phyloP scores from a whole-genome alignment of 1,140 invertebrate species.

The Caenorhabditis inopinata region DNA sequence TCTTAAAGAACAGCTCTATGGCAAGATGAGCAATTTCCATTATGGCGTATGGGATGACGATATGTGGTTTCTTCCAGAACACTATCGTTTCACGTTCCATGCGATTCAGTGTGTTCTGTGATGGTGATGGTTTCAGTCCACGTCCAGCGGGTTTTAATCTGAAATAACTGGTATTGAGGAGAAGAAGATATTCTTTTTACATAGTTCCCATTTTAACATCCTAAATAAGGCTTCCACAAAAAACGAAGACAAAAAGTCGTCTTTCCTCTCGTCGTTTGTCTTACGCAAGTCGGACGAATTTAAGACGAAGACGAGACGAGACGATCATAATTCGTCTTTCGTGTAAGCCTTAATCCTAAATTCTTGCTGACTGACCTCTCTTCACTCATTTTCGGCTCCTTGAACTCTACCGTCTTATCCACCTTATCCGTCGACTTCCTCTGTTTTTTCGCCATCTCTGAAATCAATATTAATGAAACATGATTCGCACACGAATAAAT shows the following conservation, averaged over 20 bases:
- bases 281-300: too few species aligned
- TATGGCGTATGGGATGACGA: slow-evolving; percentile 50
- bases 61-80: slow-evolving; percentile 48
- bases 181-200: not conserved
- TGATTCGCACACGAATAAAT: not conserved
- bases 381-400: not conserved
- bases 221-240: too few species aligned
- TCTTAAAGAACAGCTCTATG: slow-evolving; percentile 34
- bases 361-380: not conserved
- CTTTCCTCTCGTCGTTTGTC: too few species aligned
- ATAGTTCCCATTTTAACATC: too few species aligned
- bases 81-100: slow-evolving; percentile 53
- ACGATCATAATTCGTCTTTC: too few species aligned
- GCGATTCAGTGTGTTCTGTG: slow-evolving; percentile 46
- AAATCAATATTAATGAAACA: not conserved
- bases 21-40: slow-evolving; percentile 43
- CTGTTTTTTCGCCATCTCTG: slow-evolving; percentile 4
- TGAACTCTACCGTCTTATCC: not conserved
- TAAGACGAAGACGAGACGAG: too few species aligned
- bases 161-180: not conserved
- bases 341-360: too few species aligned
- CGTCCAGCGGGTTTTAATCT: slow-evolving; percentile 31
- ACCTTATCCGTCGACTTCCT: not conserved
- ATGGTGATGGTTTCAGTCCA: slow-evolving; percentile 48
- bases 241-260: too few species aligned